Evolutionary conservation across 2,888 invertebrate genomes (phyloP).

Genomic region (Corbicula japonica): DNA sequence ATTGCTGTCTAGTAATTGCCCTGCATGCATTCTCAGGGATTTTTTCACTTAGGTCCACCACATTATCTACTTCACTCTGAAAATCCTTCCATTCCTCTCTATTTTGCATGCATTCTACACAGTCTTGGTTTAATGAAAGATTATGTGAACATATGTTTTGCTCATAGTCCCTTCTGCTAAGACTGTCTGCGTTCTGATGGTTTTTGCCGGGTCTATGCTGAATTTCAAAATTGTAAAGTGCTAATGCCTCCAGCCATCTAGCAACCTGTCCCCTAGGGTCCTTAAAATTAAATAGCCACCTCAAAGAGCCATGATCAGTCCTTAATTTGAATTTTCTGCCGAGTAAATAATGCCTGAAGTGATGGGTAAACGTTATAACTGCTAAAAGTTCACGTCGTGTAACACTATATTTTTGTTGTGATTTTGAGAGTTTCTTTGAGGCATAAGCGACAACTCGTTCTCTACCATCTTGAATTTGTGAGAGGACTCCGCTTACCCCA

Average conservation of each 20-base stretch:
- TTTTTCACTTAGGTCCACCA: too few relatives aligned
- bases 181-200: conserved; percentile 32
- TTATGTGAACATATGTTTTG: too few relatives aligned
- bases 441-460: conserved; percentile 50
- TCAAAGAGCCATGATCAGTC: conserved; percentile 18
- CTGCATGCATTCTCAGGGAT: too few relatives aligned
- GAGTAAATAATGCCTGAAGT: conserved; percentile 48
- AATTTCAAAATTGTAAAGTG: conserved; percentile 31
- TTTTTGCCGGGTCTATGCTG: conserved; percentile 38
- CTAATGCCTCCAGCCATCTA: conserved; percentile 49
- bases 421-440: conserved; percentile 51
- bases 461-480: conserved; percentile 49
- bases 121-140: too few relatives aligned
- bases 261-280: conserved; percentile 43
- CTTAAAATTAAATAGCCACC: conserved; percentile 53
- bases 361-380: conserved; percentile 46
- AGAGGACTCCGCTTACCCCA: conserved; percentile 47
- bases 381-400: conserved; percentile 55
- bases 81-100: too few relatives aligned
- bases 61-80: too few relatives aligned
- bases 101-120: too few relatives aligned
- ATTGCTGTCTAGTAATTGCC: too few relatives aligned
- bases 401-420: conserved; percentile 50
- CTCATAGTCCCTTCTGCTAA: too few relatives aligned
- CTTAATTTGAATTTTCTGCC: conserved; percentile 25